These are phyloP conservation scores for Carduelis carduelis DNA, from an alignment of 2,797 vertebrate genomes.

Conservation along the genomic window DNA sequence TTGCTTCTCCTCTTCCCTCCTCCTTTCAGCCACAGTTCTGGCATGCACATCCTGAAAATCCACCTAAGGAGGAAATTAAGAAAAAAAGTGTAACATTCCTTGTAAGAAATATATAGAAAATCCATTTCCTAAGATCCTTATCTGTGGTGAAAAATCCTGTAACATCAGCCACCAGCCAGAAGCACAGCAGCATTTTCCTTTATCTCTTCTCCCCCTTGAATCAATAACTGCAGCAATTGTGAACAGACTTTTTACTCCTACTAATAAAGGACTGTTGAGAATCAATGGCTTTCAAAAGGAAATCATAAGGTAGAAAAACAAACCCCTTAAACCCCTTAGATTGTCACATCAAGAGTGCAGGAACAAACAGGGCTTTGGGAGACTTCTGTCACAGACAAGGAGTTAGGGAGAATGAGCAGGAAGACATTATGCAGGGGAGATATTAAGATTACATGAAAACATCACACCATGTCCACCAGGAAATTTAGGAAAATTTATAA, in stretches of 20 bases:
- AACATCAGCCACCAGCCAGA: background rate
- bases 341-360: background rate
- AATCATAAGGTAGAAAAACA: background rate
- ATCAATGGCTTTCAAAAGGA: constrained; percentile 4
- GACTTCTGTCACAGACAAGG: background rate
- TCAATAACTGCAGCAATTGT: constrained; percentile 47
- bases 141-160: constrained; percentile 40
- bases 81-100: background rate
- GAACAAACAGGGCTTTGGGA: background rate
- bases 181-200: constrained; percentile 22
- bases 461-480: background rate
- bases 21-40: constrained; percentile 84
- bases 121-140: constrained; percentile 52
- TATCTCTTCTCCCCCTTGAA: constrained; percentile 9
- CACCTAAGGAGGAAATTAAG: constrained; percentile 75
- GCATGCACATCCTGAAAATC: constrained; percentile 88
- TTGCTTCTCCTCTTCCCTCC: constrained; percentile 84
- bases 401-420: background rate
- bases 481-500: background rate
- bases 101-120: background rate
- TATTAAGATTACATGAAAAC: background rate
- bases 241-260: background rate
- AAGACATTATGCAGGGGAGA: background rate
- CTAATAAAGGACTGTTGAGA: background rate
- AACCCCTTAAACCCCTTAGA: background rate